These are phyloP conservation scores for Choristoneura rosaceana DNA, from an alignment of 2,888 invertebrate genomes.

Conservation along the genomic window DNA sequence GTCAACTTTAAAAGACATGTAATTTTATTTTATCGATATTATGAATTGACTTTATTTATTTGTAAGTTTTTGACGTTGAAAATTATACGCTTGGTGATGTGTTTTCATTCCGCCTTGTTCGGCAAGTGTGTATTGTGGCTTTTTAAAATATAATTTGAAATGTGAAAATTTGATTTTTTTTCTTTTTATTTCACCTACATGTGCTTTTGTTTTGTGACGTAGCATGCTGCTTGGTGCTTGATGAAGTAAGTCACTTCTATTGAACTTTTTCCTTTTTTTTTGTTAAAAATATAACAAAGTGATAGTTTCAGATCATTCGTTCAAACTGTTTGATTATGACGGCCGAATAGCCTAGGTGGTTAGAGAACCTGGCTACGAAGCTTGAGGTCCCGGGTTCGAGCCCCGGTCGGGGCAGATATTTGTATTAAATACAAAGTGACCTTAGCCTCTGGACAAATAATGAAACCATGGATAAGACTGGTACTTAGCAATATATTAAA, in stretches of 20 bases:
- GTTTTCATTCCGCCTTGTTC: constrained; percentile 49
- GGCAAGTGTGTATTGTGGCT: constrained; percentile 14
- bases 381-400: too few species aligned
- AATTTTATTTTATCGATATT: constrained; percentile 48
- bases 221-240: constrained; percentile 35
- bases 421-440: too few species aligned
- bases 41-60: constrained; percentile 68
- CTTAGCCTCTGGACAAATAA: too few species aligned
- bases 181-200: constrained; percentile 9
- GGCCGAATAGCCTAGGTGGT: too few species aligned
- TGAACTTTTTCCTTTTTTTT: too few species aligned
- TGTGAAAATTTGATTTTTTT: constrained; percentile 10
- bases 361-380: too few species aligned
- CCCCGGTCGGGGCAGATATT: too few species aligned
- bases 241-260: neutral
- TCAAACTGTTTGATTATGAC: too few species aligned
- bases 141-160: constrained; percentile 1
- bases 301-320: too few species aligned
- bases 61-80: constrained; percentile 75
- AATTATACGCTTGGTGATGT: constrained; percentile 79
- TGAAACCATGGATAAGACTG: too few species aligned
- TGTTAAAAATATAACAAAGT: too few species aligned
- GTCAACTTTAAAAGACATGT: constrained; percentile 40
- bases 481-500: too few species aligned
- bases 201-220: constrained; percentile 17